phyloP scores from a whole-genome alignment of 2,797 vertebrate genomes.

The Mallotus villosus region DNA sequence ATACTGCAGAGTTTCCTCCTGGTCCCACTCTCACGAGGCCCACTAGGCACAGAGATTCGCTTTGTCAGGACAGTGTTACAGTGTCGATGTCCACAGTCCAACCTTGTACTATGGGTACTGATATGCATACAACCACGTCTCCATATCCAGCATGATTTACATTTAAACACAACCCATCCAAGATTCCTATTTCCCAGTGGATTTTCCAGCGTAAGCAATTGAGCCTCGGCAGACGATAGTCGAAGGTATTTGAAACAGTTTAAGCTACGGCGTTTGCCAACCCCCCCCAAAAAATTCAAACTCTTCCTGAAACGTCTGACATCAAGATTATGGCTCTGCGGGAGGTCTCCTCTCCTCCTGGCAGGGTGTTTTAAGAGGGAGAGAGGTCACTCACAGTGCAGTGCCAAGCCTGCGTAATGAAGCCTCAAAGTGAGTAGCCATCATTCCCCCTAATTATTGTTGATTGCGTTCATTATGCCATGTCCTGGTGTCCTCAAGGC shows the following conservation, averaged over 20 bases:
- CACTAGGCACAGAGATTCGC: too few relatives aligned
- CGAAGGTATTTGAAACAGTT: neutral
- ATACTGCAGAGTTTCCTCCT: too few relatives aligned
- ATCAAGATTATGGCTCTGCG: slow-evolving; percentile 51
- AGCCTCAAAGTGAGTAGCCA: slow-evolving; percentile 67
- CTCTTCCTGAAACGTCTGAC: slow-evolving; percentile 42
- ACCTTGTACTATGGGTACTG: too few relatives aligned
- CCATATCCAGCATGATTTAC: too few relatives aligned
- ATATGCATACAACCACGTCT: too few relatives aligned
- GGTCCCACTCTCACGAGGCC: too few relatives aligned
- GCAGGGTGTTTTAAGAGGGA: slow-evolving; percentile 56
- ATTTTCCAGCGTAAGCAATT: too few relatives aligned
- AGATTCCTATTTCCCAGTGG: too few relatives aligned
- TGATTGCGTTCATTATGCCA: slow-evolving; percentile 78
- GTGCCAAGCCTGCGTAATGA: slow-evolving; percentile 65
- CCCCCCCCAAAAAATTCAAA: neutral
- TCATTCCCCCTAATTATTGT: slow-evolving; percentile 78
- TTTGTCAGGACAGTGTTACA: too few relatives aligned
- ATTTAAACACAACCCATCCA: too few relatives aligned
- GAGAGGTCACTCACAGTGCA: slow-evolving; percentile 64
- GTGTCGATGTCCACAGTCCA: too few relatives aligned
- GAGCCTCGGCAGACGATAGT: too few relatives aligned
- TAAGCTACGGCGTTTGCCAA: neutral
- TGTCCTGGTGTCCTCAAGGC: slow-evolving; percentile 62
- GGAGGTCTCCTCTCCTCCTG: slow-evolving; percentile 59